A percentile compares a stretch with the other conserved stretches of the same genome.
These are phyloP conservation scores for Poeciliopsis gracilis DNA, from an alignment of 2,797 vertebrate species.

Conservation along the genomic window DNA sequence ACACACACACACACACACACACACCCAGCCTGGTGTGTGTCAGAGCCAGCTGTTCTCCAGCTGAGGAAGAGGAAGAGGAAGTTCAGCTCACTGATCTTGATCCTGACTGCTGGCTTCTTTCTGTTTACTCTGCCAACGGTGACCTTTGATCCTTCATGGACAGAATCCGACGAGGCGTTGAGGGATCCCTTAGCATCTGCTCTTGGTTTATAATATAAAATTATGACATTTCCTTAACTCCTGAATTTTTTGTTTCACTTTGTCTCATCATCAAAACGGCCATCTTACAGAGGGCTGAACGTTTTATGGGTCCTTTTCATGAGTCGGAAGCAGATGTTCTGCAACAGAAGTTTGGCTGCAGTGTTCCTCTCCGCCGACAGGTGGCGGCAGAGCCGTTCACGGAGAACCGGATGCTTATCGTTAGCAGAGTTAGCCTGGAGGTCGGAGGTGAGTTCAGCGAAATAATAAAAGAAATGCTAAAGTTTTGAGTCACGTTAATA, in stretches of 20 bases:
- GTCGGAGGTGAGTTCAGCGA: neutral
- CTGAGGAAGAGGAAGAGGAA: neutral
- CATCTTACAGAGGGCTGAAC: no score
- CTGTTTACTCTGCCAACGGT: no score
- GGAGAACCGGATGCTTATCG: neutral
- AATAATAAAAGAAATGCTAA: accelerated
- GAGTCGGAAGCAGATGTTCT: neutral
- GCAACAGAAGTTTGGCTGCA: neutral
- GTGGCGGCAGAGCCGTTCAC: conserved; percentile 13
- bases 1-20: no score
- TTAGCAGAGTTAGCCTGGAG: neutral
- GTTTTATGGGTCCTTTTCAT: no score
- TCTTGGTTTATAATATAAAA: no score
- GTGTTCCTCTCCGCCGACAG: conserved; percentile 30
- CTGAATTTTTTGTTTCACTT: no score
- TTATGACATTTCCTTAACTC: no score
- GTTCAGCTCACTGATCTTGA: neutral
- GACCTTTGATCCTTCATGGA: no score
- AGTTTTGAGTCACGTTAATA: accelerated
- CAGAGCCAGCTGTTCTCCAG: neutral
- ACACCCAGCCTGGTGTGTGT: neutral
- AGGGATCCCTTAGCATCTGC: no score
- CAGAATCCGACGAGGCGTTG: no score
- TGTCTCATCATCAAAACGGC: no score
- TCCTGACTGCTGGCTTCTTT: no score